Evolutionary conservation across 2,113 vertebrate species (phyloP).

Genomic region (Phrynocephalus versicolor): DNA sequence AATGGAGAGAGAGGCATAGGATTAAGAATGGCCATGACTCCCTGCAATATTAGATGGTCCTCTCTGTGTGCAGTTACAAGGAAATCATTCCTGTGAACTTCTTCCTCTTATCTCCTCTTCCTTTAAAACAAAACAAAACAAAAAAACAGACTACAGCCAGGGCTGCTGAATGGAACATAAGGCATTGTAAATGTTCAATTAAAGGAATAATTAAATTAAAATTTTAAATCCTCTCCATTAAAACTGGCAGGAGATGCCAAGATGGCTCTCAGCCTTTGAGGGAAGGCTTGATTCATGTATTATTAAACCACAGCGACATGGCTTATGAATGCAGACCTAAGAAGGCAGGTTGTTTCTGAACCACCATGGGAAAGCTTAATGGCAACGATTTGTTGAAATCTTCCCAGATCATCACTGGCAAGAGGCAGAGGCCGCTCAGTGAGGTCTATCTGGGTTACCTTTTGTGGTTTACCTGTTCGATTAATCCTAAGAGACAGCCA

Average conservation of each 20-base stretch:
- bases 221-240: constrained; percentile 11
- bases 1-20: neutral
- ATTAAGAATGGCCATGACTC: neutral
- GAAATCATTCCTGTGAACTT: neutral
- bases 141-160: neutral
- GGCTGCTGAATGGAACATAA: constrained; percentile 16
- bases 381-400: neutral
- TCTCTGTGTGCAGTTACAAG: neutral
- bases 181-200: constrained; percentile 12
- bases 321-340: neutral
- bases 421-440: neutral
- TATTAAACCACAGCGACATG: constrained; percentile 11
- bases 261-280: neutral
- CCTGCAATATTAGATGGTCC: neutral
- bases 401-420: neutral
- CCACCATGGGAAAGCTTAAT: neutral
- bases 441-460: neutral
- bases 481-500: constrained; percentile 11
- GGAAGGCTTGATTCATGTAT: neutral
- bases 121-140: too few species aligned
- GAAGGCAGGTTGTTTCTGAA: neutral
- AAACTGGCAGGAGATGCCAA: constrained; percentile 8
- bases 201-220: constrained; percentile 29
- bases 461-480: constrained; percentile 4
- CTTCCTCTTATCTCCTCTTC: neutral